These are phyloP conservation scores for Grammomys dolichurus DNA, from an alignment of 2,113 vertebrate species.

Conservation along the genomic window DNA sequence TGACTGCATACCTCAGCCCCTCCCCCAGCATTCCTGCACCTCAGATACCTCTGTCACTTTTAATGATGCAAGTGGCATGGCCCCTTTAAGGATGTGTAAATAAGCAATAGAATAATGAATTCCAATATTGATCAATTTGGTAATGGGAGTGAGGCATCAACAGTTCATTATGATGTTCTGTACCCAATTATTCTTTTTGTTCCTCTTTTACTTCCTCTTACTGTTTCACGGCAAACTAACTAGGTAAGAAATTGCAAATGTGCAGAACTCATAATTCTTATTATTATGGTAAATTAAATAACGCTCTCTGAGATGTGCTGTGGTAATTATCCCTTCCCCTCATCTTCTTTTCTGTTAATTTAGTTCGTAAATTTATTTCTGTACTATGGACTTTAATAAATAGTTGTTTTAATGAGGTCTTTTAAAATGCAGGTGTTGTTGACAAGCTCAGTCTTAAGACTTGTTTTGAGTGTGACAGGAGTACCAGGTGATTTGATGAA, in stretches of 20 bases:
- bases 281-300: constrained; percentile 71
- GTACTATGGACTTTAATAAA: constrained; percentile 24
- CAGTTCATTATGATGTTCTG: neutral
- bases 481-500: constrained; percentile 55
- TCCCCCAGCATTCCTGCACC: rapidly evolving
- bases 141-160: neutral
- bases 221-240: constrained; percentile 64
- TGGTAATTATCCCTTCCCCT: constrained; percentile 59
- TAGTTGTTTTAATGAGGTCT: constrained; percentile 68
- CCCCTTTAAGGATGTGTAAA: neutral
- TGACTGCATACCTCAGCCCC: neutral
- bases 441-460: neutral
- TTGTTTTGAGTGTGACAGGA: constrained; percentile 14
- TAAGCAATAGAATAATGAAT: neutral
- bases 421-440: constrained; percentile 45
- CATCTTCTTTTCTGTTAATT: constrained; percentile 68
- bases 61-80: rapidly evolving
- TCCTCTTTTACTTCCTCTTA: constrained; percentile 47
- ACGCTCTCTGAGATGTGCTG: constrained; percentile 16
- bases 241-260: constrained; percentile 64
- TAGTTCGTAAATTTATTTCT: constrained; percentile 72
- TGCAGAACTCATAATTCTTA: constrained; percentile 50
- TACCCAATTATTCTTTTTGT: neutral
- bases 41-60: neutral
- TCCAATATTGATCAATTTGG: neutral